phyloP scores from a whole-genome alignment of 2,888 invertebrate species.

The Ecdyonurus torrentis region DNA sequence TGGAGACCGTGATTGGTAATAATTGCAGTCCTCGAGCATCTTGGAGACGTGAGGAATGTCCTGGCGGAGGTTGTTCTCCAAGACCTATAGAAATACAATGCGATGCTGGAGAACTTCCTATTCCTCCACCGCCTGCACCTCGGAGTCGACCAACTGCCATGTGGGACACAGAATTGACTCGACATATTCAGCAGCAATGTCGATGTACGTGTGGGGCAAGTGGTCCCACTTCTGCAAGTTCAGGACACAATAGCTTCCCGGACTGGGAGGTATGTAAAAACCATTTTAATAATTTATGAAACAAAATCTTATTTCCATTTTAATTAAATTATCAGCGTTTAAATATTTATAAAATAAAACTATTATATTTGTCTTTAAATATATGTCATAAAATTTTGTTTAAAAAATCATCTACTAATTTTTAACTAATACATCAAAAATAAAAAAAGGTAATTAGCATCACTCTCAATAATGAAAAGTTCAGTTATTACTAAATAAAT shows the following conservation, averaged over 20 bases:
- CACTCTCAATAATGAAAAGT: too few species aligned
- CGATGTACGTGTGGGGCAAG: not conserved
- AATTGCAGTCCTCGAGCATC: not conserved
- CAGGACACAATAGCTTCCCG: not conserved
- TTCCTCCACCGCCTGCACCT: not conserved
- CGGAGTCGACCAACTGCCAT: not conserved
- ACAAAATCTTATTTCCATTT: too few species aligned
- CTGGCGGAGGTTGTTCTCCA: not conserved
- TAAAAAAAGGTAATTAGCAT: too few species aligned
- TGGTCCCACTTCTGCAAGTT: not conserved
- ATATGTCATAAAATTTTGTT: too few species aligned
- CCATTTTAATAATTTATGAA: too few species aligned
- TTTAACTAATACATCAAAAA: too few species aligned
- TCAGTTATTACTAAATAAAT: too few species aligned
- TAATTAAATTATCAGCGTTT: too few species aligned
- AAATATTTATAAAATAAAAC: too few species aligned
- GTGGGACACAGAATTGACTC: not conserved
- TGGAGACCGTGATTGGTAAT: not conserved
- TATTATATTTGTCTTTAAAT: too few species aligned
- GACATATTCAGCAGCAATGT: not conserved
- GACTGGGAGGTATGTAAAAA: not conserved
- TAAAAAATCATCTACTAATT: too few species aligned
- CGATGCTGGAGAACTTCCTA: not conserved
- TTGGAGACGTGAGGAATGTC: not conserved
- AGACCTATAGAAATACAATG: not conserved